phyloP scores from a whole-genome alignment of 2,113 vertebrate species.

The Dascyllus trimaculatus region DNA sequence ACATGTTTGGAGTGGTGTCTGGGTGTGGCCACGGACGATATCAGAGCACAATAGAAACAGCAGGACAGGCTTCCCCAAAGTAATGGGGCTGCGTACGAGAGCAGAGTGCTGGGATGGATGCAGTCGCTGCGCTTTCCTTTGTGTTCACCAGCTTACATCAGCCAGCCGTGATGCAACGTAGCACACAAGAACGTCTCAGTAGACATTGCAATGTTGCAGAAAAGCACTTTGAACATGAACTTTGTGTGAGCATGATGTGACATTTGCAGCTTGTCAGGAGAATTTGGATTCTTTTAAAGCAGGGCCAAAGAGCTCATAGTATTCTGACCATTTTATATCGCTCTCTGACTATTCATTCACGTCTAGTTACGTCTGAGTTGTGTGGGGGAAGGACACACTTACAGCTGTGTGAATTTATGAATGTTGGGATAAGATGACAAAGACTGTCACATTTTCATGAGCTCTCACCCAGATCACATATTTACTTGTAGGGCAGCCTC shows the following conservation, averaged over 20 bases:
- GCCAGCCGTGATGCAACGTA: conserved; percentile 68
- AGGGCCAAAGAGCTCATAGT: neutral
- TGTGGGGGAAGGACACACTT: neutral
- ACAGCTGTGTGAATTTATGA: neutral
- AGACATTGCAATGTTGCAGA: conserved; percentile 35
- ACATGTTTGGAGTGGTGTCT: conserved; percentile 55
- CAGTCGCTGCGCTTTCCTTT: conserved; percentile 39
- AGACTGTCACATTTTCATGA: too few species aligned
- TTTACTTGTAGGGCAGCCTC: neutral
- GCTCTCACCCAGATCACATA: neutral
- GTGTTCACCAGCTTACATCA: conserved; percentile 70
- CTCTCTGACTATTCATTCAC: conserved; percentile 16
- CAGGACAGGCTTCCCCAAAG: conserved; percentile 47
- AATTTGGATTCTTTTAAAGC: conserved; percentile 20
- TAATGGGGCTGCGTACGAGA: conserved; percentile 25
- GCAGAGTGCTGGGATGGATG: conserved; percentile 18
- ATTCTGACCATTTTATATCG: conserved; percentile 12
- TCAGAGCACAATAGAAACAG: conserved; percentile 29
- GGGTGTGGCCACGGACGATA: conserved; percentile 28
- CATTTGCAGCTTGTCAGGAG: conserved; percentile 53
- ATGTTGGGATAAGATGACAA: neutral
- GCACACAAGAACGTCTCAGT: conserved; percentile 36
- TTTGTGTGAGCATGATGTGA: conserved; percentile 38
- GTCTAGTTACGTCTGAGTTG: conserved; percentile 10
- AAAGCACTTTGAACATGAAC: conserved; percentile 52